Base-by-base conservation (phyloP, 2,888 invertebrate genomes). In the Drosophila setosimentum region DNA sequence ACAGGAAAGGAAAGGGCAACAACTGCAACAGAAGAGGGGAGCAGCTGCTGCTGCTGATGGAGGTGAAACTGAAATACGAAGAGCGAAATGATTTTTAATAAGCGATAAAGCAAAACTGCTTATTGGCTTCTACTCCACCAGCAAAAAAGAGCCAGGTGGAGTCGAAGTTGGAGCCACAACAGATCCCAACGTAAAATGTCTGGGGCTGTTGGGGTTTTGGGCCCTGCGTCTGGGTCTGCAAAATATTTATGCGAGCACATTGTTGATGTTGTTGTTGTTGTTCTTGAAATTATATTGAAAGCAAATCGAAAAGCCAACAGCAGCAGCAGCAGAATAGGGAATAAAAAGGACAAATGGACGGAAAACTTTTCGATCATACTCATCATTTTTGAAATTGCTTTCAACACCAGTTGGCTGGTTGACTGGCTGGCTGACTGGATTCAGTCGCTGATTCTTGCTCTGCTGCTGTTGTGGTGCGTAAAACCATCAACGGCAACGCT, bases 321-420 rank as follows among this genome's bases (percentile, higher is more conserved):
- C 80, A 77, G 79, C 78, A 48, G 58, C 50, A 42, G 57, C 37
- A 33, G 27, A 48, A 29, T 29, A 60, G 42, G 58, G 57, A 59
- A 40, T 37, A 53, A 62, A 54, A 53, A 30, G 53, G 65, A 72
- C 75, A 53, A 13, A 37, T 30, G 71, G 71, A 75, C 60, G 66
- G 68, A 81, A 40, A 57, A 79, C 80, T 81, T 85, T 85, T 91
- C 89, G 91, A 91, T 91, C 91, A 91, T 91, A 91, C 91, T 90
- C 91, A 92, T 92, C 92, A 92, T 92, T 91, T 91, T 91, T 91
- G 87, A 91, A 92, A 92, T 92, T 91, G 91, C 92, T 92, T 92
- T 92, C 91, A 92, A 92, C 91, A 92, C 91, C 92, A 92, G 89
- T 85, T 84, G 83, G 79, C 59, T 60, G 35, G 45, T 30, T 67